These are phyloP conservation scores for Ips typographus DNA, from an alignment of 1,140 invertebrate species.

Conservation along the genomic window DNA sequence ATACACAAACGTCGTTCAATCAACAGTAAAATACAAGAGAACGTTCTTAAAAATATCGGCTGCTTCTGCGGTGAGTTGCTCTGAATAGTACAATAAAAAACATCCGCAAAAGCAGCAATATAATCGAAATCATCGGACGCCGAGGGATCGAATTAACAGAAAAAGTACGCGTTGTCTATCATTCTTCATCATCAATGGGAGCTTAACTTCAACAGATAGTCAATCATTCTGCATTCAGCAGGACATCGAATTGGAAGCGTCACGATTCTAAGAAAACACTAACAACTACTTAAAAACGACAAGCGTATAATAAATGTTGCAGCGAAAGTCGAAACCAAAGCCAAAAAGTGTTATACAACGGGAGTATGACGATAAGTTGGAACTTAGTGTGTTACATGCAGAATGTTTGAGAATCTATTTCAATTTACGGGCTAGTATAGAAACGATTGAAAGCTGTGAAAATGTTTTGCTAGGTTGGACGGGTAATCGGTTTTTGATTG, in stretches of 20 bases:
- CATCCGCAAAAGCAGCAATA: too few species aligned
- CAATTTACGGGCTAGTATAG: neutral
- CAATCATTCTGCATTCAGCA: conserved; percentile 46
- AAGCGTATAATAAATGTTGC: conserved; percentile 34
- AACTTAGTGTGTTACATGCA: conserved; percentile 56
- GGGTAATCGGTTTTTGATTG: neutral
- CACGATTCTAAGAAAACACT: conserved; percentile 1
- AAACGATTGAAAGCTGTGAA: conserved; percentile 6
- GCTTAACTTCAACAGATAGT: conserved; percentile 30
- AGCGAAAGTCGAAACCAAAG: conserved; percentile 49
- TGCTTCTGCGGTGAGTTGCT: neutral
- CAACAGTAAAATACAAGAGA: conserved; percentile 14
- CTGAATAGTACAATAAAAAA: too few species aligned
- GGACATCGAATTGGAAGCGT: neutral
- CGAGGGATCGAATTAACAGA: too few species aligned
- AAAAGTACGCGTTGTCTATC: too few species aligned
- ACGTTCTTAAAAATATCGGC: neutral
- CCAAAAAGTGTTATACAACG: conserved; percentile 41
- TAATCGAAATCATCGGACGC: too few species aligned
- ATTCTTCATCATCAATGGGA: too few species aligned
- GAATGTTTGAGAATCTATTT: conserved; percentile 59
- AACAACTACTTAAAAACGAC: conserved; percentile 1
- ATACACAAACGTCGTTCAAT: conserved; percentile 2
- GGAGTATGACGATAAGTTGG: conserved; percentile 6
- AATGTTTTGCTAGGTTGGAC: neutral